Conservation (phyloP, 1,140 invertebrate species). For the Drosophila seguyi region DNA sequence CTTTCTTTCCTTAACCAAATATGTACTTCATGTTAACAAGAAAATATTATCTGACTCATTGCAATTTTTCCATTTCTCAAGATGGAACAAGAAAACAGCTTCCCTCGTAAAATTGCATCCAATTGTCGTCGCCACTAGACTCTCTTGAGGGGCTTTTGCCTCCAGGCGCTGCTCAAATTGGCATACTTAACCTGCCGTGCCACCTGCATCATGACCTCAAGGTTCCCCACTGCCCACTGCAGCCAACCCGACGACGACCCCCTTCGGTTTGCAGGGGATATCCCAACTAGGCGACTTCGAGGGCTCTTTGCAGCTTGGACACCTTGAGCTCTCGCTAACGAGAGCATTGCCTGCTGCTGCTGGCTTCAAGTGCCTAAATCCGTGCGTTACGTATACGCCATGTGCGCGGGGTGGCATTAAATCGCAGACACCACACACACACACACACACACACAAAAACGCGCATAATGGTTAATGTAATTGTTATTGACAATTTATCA, state of each 20-base stretch:
- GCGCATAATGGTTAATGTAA: conserved; percentile 35
- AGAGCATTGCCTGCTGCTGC: conserved; percentile 56
- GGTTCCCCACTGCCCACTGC: conserved; percentile 6
- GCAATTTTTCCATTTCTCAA: conserved; percentile 7
- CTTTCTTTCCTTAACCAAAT: neutral
- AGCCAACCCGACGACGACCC: conserved; percentile 6
- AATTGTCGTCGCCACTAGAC: conserved; percentile 25
- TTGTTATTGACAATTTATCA: conserved; percentile 61
- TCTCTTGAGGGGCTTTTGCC: conserved; percentile 8
- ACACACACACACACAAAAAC: too few relatives aligned
- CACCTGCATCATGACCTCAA: conserved; percentile 34
- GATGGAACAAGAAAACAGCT: conserved; percentile 1
- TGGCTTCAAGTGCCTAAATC: conserved; percentile 31
- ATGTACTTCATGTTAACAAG: conserved; percentile 5
- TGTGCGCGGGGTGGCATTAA: conserved; percentile 34
- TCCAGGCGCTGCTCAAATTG: conserved; percentile 37
- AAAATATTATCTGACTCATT: conserved; percentile 8
- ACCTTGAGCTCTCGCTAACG: conserved; percentile 36
- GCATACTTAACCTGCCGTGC: conserved; percentile 44
- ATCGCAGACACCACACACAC: neutral
- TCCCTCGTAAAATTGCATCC: conserved; percentile 16
- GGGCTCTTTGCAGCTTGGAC: neutral
- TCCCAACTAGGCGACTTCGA: conserved; percentile 40
- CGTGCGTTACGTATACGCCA: conserved; percentile 65
- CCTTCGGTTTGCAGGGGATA: neutral